Evolutionary conservation across 2,888 invertebrate species (phyloP).

Genomic region (Polydrusus pterygomalis): DNA sequence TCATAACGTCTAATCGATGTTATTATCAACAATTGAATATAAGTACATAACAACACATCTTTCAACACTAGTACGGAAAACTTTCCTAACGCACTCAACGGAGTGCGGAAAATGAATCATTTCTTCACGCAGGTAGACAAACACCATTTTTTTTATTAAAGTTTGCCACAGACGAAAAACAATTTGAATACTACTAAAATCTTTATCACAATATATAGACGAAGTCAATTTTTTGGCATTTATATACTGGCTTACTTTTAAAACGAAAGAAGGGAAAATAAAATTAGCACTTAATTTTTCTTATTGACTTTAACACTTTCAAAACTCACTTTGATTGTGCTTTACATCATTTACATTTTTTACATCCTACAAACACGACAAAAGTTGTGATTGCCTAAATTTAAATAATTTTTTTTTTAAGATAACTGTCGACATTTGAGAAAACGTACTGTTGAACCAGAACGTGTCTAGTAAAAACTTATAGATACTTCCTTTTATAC

Average conservation of each 20-base stretch:
- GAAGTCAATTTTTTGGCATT: conserved; percentile 54
- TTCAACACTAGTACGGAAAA: too few species aligned
- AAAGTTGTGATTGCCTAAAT: neutral
- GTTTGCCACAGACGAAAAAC: conserved; percentile 17
- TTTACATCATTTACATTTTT: neutral
- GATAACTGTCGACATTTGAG: neutral
- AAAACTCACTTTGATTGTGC: conserved; percentile 17
- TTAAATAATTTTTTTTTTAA: neutral
- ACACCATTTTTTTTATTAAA: neutral
- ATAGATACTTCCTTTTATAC: too few species aligned
- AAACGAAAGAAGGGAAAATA: conserved; percentile 6
- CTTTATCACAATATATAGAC: conserved; percentile 55
- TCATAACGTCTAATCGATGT: too few species aligned
- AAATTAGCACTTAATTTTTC: neutral
- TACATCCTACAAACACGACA: neutral
- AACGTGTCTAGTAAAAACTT: too few species aligned
- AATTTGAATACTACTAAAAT: conserved; percentile 24
- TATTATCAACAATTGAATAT: too few species aligned
- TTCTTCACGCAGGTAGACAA: too few species aligned
- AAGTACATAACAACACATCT: neutral
- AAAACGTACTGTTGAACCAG: too few species aligned
- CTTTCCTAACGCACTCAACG: too few species aligned
- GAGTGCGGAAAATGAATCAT: neutral
- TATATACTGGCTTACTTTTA: conserved; percentile 42
- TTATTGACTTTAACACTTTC: conserved; percentile 7